Evolutionary conservation across 1,140 invertebrate species (phyloP), one percentile per base, ranked within the genome.

Genomic region (Pectinophora gossypiella): DNA sequence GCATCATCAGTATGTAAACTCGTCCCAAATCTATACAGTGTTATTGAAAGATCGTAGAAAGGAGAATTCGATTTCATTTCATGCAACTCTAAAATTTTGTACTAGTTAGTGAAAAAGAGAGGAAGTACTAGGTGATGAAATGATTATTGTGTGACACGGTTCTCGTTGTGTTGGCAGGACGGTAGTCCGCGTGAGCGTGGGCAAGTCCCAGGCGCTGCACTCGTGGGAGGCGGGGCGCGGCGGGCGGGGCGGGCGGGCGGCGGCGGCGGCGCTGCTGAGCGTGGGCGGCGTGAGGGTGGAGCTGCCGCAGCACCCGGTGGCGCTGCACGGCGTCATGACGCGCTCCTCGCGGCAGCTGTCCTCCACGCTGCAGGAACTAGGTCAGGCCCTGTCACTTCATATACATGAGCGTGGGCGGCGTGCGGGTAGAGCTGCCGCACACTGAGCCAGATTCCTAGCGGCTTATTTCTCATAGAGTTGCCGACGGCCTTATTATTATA

Each of bases 301-400:
- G 78, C 97, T 99, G 72, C 98, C 98, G 1, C 97, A 99, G 76
- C 97, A 99, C 89, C 97, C 98, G 0, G 96, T 98, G 0, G 96
- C 95, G 20, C 88, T 99, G 48, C 98, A 99, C 79, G 96, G 96
- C 44, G 98, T 99, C 95, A 97, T 99, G 93, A 97, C 97, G 0
- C 90, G 97, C 63, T 96, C 96, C 36, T 97, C 96, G 49, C 95
- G 97, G 67, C 96, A 98, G 72, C 88, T 99, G 2, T 97, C 95
- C 10, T 96, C 94, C n/a, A 97, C 96, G 0, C 76, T 98, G 32
- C 95, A 96, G 73, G 77, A 81, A 40, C 45, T 81, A 32, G 77
- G 77, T 19, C 95, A 3, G 19, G 19, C 1, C 42, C n/a, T n/a
- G n/a, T n/a, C n/a, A n/a, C n/a, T n/a, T n/a, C n/a, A n/a, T n/a